Conservation (phyloP, 1,140 invertebrate genomes). For the Heliothis virescens region DNA sequence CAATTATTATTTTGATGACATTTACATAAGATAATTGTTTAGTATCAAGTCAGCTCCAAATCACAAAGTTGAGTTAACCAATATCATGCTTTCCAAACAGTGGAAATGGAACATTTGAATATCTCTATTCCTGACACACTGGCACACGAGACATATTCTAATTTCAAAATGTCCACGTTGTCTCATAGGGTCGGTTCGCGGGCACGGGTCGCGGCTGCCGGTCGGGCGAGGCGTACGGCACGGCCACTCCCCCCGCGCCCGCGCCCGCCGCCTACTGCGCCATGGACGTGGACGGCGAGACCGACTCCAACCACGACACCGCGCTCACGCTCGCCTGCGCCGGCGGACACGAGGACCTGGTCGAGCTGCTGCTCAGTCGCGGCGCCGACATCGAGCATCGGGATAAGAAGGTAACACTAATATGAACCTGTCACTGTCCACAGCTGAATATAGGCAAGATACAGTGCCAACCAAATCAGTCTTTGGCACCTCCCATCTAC, state of each 20-base stretch:
- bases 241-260: conserved; percentile 71
- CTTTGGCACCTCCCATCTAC: no score
- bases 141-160: no score
- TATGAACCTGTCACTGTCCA: not conserved
- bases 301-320: conserved; percentile 99
- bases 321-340: conserved; percentile 98
- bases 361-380: conserved; percentile 95
- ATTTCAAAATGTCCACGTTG: no score
- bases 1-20: no score
- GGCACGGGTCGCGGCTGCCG: conserved; percentile 57
- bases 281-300: conserved; percentile 98
- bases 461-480: no score
- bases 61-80: no score
- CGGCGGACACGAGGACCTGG: conserved; percentile 98
- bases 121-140: no score
- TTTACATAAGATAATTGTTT: no score
- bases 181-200: conserved; percentile 63
- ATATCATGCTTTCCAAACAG: no score
- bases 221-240: conserved; percentile 52
- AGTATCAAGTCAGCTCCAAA: no score
- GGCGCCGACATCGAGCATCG: conserved; percentile 98
- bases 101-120: no score
- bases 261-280: conserved; percentile 88
- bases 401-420: conserved; percentile 93
- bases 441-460: no score